phyloP scores from a whole-genome alignment of 2,797 vertebrate species.

The Macropus fuliginosus region DNA sequence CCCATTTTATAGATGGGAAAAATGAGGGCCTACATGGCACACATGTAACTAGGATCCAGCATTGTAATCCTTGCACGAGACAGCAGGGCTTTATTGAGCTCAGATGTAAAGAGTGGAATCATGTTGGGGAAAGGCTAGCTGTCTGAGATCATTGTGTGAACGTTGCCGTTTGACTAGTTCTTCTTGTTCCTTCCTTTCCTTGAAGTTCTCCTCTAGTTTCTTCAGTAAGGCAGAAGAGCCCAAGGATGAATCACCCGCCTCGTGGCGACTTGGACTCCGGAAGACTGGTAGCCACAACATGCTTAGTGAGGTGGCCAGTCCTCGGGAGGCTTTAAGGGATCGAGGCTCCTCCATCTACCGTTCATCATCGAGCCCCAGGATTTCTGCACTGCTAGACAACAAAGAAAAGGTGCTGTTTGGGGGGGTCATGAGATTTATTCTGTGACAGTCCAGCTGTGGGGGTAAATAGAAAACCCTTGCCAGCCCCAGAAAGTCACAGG shows the following conservation, averaged over 20 bases:
- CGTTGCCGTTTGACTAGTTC: neutral
- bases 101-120: neutral
- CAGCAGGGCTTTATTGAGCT: neutral
- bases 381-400: slow-evolving; percentile 84
- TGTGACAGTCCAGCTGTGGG: neutral
- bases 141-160: neutral
- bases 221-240: slow-evolving; percentile 83
- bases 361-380: slow-evolving; percentile 86
- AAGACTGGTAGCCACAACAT: slow-evolving; percentile 87
- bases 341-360: slow-evolving; percentile 80
- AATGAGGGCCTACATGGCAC: slow-evolving; percentile 16
- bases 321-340: slow-evolving; percentile 80
- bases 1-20: slow-evolving; percentile 21
- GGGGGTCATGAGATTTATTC: neutral
- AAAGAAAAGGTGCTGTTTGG: slow-evolving; percentile 84
- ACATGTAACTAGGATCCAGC: neutral
- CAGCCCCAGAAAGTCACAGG: neutral
- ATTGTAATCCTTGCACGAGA: neutral
- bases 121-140: slow-evolving; percentile 2
- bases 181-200: slow-evolving; percentile 13
- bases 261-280: slow-evolving; percentile 85
- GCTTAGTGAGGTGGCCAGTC: slow-evolving; percentile 79
- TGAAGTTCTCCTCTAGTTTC: slow-evolving; percentile 81
- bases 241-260: slow-evolving; percentile 86
- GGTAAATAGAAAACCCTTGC: neutral